A percentile compares a stretch with the other conserved stretches of the same genome.
phyloP scores from a whole-genome alignment of 2,113 vertebrate genomes.

The Entelurus aequoreus region DNA sequence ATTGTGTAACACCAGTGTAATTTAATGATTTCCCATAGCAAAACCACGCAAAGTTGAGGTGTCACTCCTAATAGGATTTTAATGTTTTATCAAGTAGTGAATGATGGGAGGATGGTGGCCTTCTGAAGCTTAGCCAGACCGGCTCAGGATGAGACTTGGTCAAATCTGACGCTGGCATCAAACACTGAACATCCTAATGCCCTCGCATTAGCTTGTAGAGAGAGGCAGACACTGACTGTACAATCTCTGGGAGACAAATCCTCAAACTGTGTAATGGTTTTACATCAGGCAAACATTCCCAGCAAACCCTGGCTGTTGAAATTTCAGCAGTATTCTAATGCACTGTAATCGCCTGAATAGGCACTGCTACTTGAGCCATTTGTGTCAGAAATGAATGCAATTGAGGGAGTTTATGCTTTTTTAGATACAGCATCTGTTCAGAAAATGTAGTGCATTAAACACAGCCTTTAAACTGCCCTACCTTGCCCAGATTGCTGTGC shows the following conservation, averaged over 20 bases:
- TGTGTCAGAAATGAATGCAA: conserved; percentile 30
- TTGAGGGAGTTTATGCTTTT: conserved; percentile 17
- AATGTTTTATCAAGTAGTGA: conserved; percentile 77
- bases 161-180: conserved; percentile 45
- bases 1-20: not conserved
- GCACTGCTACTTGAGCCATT: conserved; percentile 28
- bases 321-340: conserved; percentile 33
- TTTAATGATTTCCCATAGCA: conserved; percentile 82
- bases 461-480: conserved; percentile 48
- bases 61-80: conserved; percentile 73
- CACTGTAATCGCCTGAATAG: conserved; percentile 32
- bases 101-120: conserved; percentile 60
- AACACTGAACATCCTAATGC: conserved; percentile 44
- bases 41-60: conserved; percentile 69
- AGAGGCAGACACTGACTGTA: conserved; percentile 11
- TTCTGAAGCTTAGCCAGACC: conserved; percentile 44
- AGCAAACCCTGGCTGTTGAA: conserved; percentile 35
- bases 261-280: conserved; percentile 46
- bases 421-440: conserved; percentile 21
- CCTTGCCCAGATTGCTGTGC: conserved; percentile 97
- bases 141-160: conserved; percentile 41
- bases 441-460: conserved; percentile 29
- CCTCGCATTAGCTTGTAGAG: conserved; percentile 18
- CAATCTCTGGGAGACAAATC: conserved; percentile 40
- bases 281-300: conserved; percentile 45